These are phyloP conservation scores for Astreopora myriophthalma DNA, from an alignment of 64 coral and sea anemone species.

Conservation along the genomic window DNA sequence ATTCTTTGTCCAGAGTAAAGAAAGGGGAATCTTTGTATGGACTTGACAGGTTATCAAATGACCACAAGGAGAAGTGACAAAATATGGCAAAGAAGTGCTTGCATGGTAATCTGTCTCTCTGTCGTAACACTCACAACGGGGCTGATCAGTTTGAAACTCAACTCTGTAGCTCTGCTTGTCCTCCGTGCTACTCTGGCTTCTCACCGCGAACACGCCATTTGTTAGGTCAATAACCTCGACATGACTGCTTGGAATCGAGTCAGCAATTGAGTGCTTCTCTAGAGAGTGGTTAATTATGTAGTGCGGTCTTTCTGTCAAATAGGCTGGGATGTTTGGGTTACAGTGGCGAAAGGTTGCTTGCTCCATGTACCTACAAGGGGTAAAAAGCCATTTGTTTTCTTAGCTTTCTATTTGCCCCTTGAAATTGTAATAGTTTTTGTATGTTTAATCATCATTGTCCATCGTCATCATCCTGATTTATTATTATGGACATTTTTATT, in stretches of 20 bases:
- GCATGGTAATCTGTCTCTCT: slow-evolving; percentile 36
- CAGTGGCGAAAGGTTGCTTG: slow-evolving; percentile 27
- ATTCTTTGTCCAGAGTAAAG: slow-evolving; percentile 32
- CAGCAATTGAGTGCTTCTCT: slow-evolving; percentile 1
- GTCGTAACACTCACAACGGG: slow-evolving; percentile 19
- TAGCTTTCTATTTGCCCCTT: neutral
- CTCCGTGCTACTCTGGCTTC: slow-evolving; percentile 7
- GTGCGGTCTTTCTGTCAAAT: slow-evolving; percentile 33
- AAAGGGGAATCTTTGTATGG: slow-evolving; percentile 58
- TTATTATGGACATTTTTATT: no score
- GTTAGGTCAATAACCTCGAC: neutral
- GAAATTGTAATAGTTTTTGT: neutral
- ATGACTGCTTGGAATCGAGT: slow-evolving; percentile 1
- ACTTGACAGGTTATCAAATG: slow-evolving; percentile 27
- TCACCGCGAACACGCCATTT: slow-evolving; percentile 29
- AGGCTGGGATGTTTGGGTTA: slow-evolving; percentile 1
- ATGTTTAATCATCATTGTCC: no score
- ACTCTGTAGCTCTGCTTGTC: neutral
- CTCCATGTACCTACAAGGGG: slow-evolving; percentile 51
- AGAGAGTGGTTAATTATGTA: slow-evolving; percentile 52
- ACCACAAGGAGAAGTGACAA: slow-evolving; percentile 27
- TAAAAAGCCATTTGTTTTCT: neutral
- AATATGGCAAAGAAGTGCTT: slow-evolving; percentile 75
- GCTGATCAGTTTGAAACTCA: slow-evolving; percentile 11
- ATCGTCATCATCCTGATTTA: no score